A percentile compares a stretch with the other conserved stretches of the same genome.
These are phyloP conservation scores for Hyperoplus immaculatus DNA, from an alignment of 2,797 vertebrate species.

Conservation along the genomic window DNA sequence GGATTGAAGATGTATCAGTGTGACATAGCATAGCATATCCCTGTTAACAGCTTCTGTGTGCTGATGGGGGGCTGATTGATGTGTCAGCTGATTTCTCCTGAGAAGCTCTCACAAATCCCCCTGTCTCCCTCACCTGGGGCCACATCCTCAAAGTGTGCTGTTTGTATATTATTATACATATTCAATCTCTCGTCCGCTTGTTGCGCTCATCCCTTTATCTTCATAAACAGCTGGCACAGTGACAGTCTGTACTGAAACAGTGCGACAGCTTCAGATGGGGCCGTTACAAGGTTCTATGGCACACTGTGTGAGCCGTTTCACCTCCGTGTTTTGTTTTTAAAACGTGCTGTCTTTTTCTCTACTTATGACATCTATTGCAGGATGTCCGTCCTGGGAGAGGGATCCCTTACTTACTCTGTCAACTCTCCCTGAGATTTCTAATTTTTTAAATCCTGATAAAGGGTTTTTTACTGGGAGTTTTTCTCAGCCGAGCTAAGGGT, in stretches of 20 bases:
- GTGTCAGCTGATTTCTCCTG: constrained; percentile 55
- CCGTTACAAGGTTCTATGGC: constrained; percentile 31
- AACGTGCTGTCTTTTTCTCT: not conserved
- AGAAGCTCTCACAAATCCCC: constrained; percentile 34
- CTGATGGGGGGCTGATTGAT: constrained; percentile 53
- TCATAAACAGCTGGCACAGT: constrained; percentile 38
- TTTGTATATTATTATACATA: constrained; percentile 25
- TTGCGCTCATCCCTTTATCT: constrained; percentile 45
- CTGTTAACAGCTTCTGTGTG: constrained; percentile 12
- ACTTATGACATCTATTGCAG: too few species aligned
- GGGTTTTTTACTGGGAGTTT: too few species aligned
- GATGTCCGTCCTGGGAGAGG: too few species aligned
- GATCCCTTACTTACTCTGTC: too few species aligned
- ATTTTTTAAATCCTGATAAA: too few species aligned
- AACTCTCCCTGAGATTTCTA: too few species aligned
- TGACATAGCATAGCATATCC: constrained; percentile 9
- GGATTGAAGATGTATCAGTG: constrained; percentile 24
- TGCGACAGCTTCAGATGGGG: constrained; percentile 21
- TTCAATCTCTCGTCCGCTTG: constrained; percentile 46
- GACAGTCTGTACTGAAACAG: constrained; percentile 20
- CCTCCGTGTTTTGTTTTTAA: constrained; percentile 29
- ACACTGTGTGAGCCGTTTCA: constrained; percentile 6
- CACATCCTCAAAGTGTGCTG: constrained; percentile 31
- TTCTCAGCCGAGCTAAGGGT: too few species aligned
- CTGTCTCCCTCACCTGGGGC: constrained; percentile 25